phyloP scores from a whole-genome alignment of 1,140 invertebrate species.

The Nilaparvata lugens region DNA sequence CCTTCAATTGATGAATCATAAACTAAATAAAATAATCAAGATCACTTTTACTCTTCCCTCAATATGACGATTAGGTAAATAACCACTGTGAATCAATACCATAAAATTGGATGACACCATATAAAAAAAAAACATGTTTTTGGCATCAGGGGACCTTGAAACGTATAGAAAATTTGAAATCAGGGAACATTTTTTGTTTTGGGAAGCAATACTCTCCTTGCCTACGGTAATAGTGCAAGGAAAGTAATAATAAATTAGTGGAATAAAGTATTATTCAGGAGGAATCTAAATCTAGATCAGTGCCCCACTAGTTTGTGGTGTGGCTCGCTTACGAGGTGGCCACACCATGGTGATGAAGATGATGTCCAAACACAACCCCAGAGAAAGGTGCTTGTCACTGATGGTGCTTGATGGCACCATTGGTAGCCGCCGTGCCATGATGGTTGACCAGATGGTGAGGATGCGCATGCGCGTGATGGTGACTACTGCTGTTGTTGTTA shows the following conservation, averaged over 20 bases:
- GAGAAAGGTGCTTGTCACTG: slow-evolving; percentile 81
- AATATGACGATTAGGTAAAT: too few species aligned
- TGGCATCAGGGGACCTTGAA: too few species aligned
- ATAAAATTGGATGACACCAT: too few species aligned
- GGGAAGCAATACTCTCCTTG: too few species aligned
- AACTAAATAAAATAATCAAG: too few species aligned
- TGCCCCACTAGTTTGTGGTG: background rate
- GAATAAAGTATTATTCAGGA: slow-evolving; percentile 1
- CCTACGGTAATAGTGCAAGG: too few species aligned
- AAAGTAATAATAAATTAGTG: slow-evolving; percentile 14
- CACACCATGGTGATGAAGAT: slow-evolving; percentile 25
- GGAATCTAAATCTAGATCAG: slow-evolving; percentile 3
- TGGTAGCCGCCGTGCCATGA: slow-evolving; percentile 46
- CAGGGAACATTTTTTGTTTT: background rate
- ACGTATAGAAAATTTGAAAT: slow-evolving; percentile 9
- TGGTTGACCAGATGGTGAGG: slow-evolving; percentile 50
- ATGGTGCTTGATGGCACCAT: slow-evolving; percentile 66
- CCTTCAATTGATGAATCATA: too few species aligned
- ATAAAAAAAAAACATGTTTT: too few species aligned
- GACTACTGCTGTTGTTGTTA: slow-evolving; percentile 41
- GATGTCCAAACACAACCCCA: slow-evolving; percentile 57
- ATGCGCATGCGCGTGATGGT: slow-evolving; percentile 49
- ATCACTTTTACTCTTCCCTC: too few species aligned
- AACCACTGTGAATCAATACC: too few species aligned
- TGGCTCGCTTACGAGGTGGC: slow-evolving; percentile 16